Base-by-base conservation (phyloP, 2,797 vertebrate species). In the Eulemur rubriventer region DNA sequence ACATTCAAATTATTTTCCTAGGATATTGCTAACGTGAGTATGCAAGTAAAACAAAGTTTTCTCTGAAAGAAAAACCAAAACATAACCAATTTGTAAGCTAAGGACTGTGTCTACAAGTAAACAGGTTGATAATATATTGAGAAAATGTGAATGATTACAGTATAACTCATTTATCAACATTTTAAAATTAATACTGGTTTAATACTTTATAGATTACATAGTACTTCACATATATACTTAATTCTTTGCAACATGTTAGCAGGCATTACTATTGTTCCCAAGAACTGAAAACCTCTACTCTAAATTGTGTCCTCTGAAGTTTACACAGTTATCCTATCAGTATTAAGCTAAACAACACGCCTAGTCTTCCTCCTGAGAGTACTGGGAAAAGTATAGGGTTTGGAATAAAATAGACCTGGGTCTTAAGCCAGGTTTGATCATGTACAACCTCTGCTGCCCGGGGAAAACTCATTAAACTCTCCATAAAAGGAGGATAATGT, bases 31-130 rank as follows among this genome's bases (percentile, higher is more conserved):
- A 86, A 91, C 41, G 33, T 16, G 46, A 81, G 67, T 28, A 43
- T 89, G 91, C 38, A 96, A 94, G 7, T 28, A 94, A 89, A 96
- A 91, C 12, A 70, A 67, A 69, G 8, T 79, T 78, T 82, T 43
- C 30, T 84, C 94, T 65, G 6, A 86, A 95, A 85, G 46, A 78
- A 96, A 96, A 94, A 50, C 1, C 4, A 50, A 91, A 90, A 78
- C 28, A 75, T 57, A 67, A 63, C 6, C 14, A 86, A 69, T 61
- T 50, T 75, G 59, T 43, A 89, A 92, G 69, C 43, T 70, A 61
- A 63, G 24, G 41, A 70, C 48, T 91, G 9, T 20, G 5, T 63
- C 48, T 38, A 78, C 6, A 87, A 89, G 70, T 61, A 79, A 76
- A 65, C 18, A 82, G 17, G 20, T 61, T 91, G 89, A 73, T 35